A percentile compares a stretch with the other conserved stretches of the same genome.
phyloP scores from a whole-genome alignment of 2,888 invertebrate genomes.

The Drosophila emarginata region DNA sequence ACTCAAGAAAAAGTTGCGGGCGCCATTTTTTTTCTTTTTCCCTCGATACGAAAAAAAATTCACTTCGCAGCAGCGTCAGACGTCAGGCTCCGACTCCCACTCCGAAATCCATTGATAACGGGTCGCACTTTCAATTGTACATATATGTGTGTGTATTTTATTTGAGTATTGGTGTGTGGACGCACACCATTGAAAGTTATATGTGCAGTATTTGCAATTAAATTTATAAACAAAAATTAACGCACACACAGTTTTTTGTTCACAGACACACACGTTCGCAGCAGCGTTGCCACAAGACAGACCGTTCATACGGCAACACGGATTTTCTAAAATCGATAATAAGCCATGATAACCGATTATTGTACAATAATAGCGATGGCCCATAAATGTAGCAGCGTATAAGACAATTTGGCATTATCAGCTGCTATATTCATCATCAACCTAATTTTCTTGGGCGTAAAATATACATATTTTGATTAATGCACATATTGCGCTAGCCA shows the following conservation, averaged over 20 bases:
- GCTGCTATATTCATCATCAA: too few species aligned
- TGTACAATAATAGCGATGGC: neutral
- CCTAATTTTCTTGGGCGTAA: too few species aligned
- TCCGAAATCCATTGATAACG: conserved; percentile 70
- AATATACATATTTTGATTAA: neutral
- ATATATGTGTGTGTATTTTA: conserved; percentile 44
- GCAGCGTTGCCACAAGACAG: conserved; percentile 3
- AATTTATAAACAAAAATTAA: conserved; percentile 75
- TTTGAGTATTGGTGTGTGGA: conserved; percentile 56
- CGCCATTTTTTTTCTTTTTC: conserved; percentile 80
- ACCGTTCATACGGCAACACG: neutral
- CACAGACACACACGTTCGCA: conserved; percentile 69
- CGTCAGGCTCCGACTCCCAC: conserved; percentile 17
- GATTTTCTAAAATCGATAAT: neutral
- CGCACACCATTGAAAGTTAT: conserved; percentile 51
- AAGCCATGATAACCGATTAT: neutral
- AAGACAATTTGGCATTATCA: too few species aligned
- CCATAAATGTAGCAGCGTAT: too few species aligned
- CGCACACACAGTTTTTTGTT: conserved; percentile 74
- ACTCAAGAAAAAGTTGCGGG: conserved; percentile 80
- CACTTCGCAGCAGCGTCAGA: conserved; percentile 62
- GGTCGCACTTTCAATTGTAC: conserved; percentile 52
- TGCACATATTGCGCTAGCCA: neutral
- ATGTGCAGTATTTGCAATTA: conserved; percentile 76
- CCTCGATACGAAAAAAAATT: conserved; percentile 60